Evolutionary conservation across 2,113 vertebrate species (phyloP).

Genomic region (Myodes glareolus): DNA sequence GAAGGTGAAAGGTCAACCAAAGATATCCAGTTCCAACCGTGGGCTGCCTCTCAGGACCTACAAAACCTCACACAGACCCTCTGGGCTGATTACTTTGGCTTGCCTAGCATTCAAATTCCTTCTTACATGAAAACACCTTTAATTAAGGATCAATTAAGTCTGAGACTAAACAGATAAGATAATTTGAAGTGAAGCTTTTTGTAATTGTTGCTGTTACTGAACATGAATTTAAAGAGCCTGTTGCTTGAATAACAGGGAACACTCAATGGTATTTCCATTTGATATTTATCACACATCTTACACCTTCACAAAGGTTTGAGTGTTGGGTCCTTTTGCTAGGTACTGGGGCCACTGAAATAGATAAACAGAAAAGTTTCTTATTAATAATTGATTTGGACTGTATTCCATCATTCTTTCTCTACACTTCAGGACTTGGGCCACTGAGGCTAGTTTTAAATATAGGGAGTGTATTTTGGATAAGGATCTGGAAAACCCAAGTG

Average conservation of each 20-base stretch:
- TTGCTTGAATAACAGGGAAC: neutral
- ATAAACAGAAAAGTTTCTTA: neutral
- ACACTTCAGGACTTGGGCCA: neutral
- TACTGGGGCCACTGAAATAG: neutral
- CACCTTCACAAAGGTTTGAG: neutral
- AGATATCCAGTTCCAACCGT: neutral
- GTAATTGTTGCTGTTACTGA: constrained; percentile 22
- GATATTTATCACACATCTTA: neutral
- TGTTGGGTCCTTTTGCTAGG: neutral
- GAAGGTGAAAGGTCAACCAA: neutral
- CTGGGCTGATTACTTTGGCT: neutral
- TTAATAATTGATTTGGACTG: neutral
- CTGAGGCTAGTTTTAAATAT: neutral
- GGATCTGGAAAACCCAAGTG: neutral
- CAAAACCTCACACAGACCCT: neutral
- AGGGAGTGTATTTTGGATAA: neutral
- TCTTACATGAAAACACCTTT: neutral
- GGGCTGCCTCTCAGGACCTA: neutral
- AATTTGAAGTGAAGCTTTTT: constrained; percentile 38
- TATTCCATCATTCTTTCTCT: constrained; percentile 19
- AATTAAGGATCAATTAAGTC: constrained; percentile 53
- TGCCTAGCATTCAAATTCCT: constrained; percentile 27
- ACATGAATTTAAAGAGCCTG: constrained; percentile 42
- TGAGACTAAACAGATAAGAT: constrained; percentile 53
- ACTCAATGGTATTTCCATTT: neutral